Conservation (phyloP, 2,797 vertebrate species). For the Amblyopsis hoosieri region DNA sequence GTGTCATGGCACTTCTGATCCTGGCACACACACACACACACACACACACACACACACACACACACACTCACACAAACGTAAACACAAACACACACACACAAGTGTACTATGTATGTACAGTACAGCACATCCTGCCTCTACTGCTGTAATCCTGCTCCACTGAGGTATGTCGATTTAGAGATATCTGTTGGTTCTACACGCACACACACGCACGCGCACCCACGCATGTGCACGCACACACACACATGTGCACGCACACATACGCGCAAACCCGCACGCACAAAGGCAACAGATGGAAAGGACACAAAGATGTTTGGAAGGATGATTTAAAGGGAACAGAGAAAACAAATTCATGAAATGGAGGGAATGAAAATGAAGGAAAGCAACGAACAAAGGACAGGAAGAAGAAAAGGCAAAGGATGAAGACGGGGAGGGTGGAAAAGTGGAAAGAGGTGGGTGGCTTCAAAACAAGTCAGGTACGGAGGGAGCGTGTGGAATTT, state of each 20-base stretch:
- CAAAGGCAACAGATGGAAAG: neutral
- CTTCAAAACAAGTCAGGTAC: neutral
- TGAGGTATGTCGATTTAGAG: slow-evolving; percentile 8
- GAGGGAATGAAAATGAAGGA: neutral
- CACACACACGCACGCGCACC: too few species aligned
- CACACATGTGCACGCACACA: neutral
- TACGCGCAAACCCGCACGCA: neutral
- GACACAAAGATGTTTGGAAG: neutral
- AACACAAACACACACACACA: slow-evolving; percentile 1
- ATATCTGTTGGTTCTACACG: neutral
- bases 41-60: slow-evolving; percentile 6
- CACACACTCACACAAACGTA: neutral
- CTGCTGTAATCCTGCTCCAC: slow-evolving; percentile 18
- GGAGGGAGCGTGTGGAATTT: neutral
- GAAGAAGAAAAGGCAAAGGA: slow-evolving; percentile 11
- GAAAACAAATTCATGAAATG: neutral
- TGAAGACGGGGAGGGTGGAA: neutral
- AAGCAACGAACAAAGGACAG: neutral
- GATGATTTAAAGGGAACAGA: neutral
- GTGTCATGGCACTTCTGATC: neutral
- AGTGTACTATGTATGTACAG: neutral
- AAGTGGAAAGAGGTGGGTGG: neutral
- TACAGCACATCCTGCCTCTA: slow-evolving; percentile 1
- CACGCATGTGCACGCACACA: neutral
- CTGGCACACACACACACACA: slow-evolving; percentile 2